Evolutionary conservation across 2,888 invertebrate species (phyloP).

Genomic region (Willowsia nigromaculata): DNA sequence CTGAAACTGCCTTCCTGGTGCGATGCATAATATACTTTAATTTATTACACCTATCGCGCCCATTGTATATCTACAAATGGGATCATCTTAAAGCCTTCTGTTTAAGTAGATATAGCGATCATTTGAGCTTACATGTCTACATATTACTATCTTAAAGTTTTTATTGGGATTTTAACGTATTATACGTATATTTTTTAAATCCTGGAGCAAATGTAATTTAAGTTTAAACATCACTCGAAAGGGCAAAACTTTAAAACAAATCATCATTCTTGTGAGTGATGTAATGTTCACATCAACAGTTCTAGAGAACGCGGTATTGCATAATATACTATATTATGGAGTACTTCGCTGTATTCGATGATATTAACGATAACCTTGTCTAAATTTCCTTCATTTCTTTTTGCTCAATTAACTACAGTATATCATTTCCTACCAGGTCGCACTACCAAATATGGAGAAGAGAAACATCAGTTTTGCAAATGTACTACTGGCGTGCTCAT

Average conservation of each 20-base stretch:
- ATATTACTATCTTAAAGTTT: too few relatives aligned
- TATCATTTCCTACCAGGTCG: conserved; percentile 16
- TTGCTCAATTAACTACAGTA: too few relatives aligned
- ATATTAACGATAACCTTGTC: conserved; percentile 12
- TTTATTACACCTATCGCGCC: too few relatives aligned
- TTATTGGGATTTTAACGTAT: too few relatives aligned
- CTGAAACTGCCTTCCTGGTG: too few relatives aligned
- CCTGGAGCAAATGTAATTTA: conserved; percentile 61
- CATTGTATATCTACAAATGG: too few relatives aligned
- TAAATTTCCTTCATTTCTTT: neutral
- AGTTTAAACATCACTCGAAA: conserved; percentile 51
- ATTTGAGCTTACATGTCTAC: too few relatives aligned
- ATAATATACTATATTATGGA: too few relatives aligned
- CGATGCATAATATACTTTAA: too few relatives aligned
- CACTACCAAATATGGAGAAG: neutral
- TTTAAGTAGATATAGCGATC: too few relatives aligned
- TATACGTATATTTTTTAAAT: too few relatives aligned
- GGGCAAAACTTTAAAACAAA: conserved; percentile 66
- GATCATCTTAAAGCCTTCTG: too few relatives aligned
- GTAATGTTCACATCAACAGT: conserved; percentile 48
- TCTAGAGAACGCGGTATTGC: conserved; percentile 62
- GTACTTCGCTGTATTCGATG: conserved; percentile 46
- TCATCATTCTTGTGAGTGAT: conserved; percentile 51
- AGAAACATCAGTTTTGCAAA: neutral
- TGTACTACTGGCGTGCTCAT: conserved; percentile 58